Conservation (phyloP, 2,888 invertebrate genomes). For the Anorthoa munda region DNA sequence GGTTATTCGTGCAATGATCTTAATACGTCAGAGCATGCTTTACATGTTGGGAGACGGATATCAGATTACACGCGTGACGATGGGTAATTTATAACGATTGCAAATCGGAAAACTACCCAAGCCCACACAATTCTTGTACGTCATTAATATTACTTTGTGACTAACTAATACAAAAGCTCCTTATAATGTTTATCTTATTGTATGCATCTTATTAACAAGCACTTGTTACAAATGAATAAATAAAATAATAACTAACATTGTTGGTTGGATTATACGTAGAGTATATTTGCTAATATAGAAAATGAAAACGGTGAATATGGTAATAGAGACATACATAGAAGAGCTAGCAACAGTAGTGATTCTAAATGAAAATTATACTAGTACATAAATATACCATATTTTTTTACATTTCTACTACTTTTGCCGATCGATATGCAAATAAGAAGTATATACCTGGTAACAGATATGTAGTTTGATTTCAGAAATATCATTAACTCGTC, state of each 20-base stretch:
- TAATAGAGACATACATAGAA: background rate
- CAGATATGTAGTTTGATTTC: constrained; percentile 93
- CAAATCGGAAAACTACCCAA: constrained; percentile 46
- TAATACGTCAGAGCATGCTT: constrained; percentile 19
- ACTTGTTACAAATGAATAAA: constrained; percentile 7
- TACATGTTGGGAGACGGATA: constrained; percentile 25
- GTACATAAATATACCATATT: background rate
- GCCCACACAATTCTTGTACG: constrained; percentile 23
- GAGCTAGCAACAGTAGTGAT: background rate
- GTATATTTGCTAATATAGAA: background rate
- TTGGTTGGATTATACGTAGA: background rate
- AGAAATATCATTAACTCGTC: constrained; percentile 93
- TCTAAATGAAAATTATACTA: background rate
- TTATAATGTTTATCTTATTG: constrained; percentile 9
- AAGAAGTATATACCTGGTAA: constrained; percentile 91
- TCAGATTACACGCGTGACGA: constrained; percentile 15
- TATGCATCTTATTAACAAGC: constrained; percentile 6
- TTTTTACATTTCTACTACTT: no score
- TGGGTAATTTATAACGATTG: constrained; percentile 17
- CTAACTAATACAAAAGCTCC: constrained; percentile 4
- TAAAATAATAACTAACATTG: background rate
- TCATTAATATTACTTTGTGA: constrained; percentile 22
- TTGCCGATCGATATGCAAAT: background rate
- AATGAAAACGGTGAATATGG: background rate
- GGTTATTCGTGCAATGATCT: background rate